A percentile compares a stretch with the other conserved stretches of the same genome.
Evolutionary conservation across 2,113 vertebrate genomes (phyloP).

Genomic region (Apodemus sylvaticus): DNA sequence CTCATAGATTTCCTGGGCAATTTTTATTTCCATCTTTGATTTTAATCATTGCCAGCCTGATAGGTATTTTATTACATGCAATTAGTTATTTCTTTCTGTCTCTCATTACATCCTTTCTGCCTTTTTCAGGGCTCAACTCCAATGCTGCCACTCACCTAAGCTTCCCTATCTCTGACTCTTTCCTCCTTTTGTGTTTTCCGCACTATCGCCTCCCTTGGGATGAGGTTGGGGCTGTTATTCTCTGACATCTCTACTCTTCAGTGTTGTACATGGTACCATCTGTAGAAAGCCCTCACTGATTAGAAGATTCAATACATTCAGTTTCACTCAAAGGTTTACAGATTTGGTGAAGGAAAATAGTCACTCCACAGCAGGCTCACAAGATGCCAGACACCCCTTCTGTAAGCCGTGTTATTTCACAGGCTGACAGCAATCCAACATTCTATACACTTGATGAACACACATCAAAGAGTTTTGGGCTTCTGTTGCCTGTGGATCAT

Average conservation of each 20-base stretch:
- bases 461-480: background rate
- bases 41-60: background rate
- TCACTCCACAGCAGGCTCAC: background rate
- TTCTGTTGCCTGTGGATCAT: background rate
- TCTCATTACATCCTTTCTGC: background rate
- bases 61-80: background rate
- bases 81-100: background rate
- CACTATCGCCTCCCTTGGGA: accelerated
- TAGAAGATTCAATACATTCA: background rate
- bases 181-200: background rate
- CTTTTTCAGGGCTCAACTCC: background rate
- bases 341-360: background rate
- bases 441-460: background rate
- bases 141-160: background rate
- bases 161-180: background rate
- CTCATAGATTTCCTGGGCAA: background rate
- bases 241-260: background rate
- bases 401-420: background rate
- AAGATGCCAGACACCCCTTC: background rate
- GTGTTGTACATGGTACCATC: background rate
- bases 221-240: background rate
- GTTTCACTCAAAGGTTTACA: background rate
- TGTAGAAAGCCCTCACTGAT: background rate
- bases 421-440: background rate
- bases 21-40: background rate